These are phyloP conservation scores for Himalopsyche anomala DNA, from an alignment of 2,888 invertebrate genomes.

Conservation along the genomic window DNA sequence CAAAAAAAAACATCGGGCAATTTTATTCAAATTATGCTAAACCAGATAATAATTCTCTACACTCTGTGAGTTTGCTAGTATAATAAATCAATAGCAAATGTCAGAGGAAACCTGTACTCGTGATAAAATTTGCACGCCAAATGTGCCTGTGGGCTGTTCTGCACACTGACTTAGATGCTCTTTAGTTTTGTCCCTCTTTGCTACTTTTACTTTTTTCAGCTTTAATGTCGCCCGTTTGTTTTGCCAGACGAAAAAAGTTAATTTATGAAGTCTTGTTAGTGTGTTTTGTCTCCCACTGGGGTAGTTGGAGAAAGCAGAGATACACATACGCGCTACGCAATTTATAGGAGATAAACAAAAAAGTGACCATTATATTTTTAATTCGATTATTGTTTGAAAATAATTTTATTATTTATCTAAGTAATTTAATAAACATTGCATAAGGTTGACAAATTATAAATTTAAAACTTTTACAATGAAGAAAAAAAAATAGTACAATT, in stretches of 20 bases:
- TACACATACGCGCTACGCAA: neutral
- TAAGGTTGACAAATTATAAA: no score
- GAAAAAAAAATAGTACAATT: no score
- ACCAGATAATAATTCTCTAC: neutral
- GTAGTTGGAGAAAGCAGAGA: neutral
- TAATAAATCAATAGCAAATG: conserved; percentile 1
- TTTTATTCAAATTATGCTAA: neutral
- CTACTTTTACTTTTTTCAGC: neutral
- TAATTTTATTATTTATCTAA: no score
- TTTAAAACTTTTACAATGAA: no score
- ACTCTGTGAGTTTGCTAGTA: neutral
- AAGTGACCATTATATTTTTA: no score
- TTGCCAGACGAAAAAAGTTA: neutral
- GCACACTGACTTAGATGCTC: neutral
- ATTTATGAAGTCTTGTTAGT: neutral
- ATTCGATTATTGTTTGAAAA: no score
- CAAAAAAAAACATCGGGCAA: neutral
- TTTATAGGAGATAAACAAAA: no score
- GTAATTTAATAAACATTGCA: no score
- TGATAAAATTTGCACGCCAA: neutral
- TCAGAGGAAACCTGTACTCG: neutral
- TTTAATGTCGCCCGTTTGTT: conserved; percentile 5
- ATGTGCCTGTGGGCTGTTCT: neutral
- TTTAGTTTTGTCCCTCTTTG: neutral
- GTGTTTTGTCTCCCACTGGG: neutral